Percentiles rank a stretch among this genome's conserved stretches.
These are phyloP conservation scores for Butastur rufipennis DNA, from an alignment of 2,113 vertebrate genomes.

Conservation along the genomic window DNA sequence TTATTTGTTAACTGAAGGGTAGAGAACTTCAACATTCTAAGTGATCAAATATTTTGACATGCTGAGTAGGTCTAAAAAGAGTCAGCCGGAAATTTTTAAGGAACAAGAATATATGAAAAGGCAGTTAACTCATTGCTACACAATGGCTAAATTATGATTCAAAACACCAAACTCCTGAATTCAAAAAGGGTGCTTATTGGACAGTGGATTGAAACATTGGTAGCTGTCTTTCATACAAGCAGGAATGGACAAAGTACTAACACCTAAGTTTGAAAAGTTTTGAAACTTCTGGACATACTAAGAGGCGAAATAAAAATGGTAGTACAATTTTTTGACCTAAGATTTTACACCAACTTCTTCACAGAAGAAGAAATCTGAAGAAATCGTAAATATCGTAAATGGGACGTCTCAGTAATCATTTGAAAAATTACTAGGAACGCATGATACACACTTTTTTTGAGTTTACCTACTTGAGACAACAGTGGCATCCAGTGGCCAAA, in stretches of 20 bases:
- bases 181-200: background rate
- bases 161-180: background rate
- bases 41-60: background rate
- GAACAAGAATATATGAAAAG: background rate
- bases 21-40: background rate
- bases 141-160: background rate
- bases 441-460: background rate
- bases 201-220: background rate
- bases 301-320: background rate
- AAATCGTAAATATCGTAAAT: background rate
- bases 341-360: background rate
- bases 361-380: background rate
- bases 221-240: background rate
- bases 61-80: background rate
- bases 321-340: background rate
- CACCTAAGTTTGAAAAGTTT: background rate
- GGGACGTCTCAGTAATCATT: background rate
- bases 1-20: background rate
- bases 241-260: background rate
- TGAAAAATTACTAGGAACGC: background rate
- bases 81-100: background rate
- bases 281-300: background rate
- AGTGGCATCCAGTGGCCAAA: conserved; percentile 62
- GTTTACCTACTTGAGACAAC: conserved; percentile 35
- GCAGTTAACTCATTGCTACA: background rate